Percentiles rank a stretch among this genome's conserved stretches.
Conservation (phyloP, 1,140 invertebrate species). For the Cheumatopsyche charites region DNA sequence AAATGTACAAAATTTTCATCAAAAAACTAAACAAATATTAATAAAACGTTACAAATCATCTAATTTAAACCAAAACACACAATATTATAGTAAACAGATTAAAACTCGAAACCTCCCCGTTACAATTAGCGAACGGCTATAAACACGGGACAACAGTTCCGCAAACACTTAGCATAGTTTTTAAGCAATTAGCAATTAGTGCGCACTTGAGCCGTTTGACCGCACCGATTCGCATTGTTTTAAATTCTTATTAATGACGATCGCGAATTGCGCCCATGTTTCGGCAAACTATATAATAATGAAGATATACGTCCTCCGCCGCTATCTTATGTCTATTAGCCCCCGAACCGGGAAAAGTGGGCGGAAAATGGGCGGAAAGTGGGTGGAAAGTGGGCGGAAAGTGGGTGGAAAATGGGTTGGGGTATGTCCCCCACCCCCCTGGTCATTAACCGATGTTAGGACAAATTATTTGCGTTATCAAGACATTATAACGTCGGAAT, state of each 20-base stretch:
- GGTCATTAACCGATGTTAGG: slow-evolving; percentile 47
- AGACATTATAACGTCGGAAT: slow-evolving; percentile 43
- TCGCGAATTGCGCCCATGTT: slow-evolving; percentile 34
- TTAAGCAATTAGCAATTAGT: slow-evolving; percentile 20
- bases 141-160: too few relatives aligned
- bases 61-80: too few relatives aligned
- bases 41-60: too few relatives aligned
- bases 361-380: slow-evolving; percentile 14
- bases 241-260: slow-evolving; percentile 47
- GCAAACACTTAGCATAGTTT: not conserved
- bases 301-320: slow-evolving; percentile 44
- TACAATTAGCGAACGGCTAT: too few relatives aligned
- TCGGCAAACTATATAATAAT: slow-evolving; percentile 47
- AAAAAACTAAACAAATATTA: too few relatives aligned
- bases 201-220: slow-evolving; percentile 7
- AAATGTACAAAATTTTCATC: too few relatives aligned
- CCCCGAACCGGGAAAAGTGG: not conserved
- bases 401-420: slow-evolving; percentile 33
- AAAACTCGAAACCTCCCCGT: too few relatives aligned
- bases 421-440: not conserved
- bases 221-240: slow-evolving; percentile 31
- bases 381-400: too few relatives aligned
- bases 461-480: slow-evolving; percentile 48
- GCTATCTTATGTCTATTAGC: slow-evolving; percentile 48
- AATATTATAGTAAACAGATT: too few relatives aligned